Evolutionary conservation across 2,113 vertebrate genomes (phyloP), one percentile per base, ranked within the genome.

Genomic region (Garra rufa): DNA sequence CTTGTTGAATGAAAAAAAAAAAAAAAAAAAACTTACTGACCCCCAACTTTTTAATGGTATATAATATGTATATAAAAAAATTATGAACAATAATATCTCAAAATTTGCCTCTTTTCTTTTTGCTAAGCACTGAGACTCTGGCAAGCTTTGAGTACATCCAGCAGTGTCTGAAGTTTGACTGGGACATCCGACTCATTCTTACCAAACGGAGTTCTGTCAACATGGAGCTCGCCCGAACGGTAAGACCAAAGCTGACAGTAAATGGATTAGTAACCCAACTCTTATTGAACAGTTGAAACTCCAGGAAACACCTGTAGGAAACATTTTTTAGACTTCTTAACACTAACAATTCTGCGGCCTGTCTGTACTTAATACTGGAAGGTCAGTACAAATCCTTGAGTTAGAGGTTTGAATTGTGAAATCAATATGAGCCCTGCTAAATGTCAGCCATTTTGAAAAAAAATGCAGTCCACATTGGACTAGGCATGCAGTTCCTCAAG

Each of bases 131-230:
- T 50, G 95, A 98, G 19, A 94, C 96, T 0, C 90, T 99, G 89
- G 97, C 96, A 11, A 95, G 95, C 90, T 95, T 98, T 2, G 97
- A 99, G 91, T 96, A 96, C 77, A 96, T 98, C 83, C 98, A 99
- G 44, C 94, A 97, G 84, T 98, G 97, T 92, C 92, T 97, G 63
- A 99, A 99, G 86, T 99, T 98, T 17, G 97, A 98, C 86, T 91
- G 91, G 13, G 97, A 97, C 44, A 95, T 98, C 44, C 92, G 91
- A 10, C 95, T 99, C 19, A 92, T 95, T 85, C 94, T 99, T 81
- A 93, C 95, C 91, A 92, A 92, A 86, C 94, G 94, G 87, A 93
- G 90, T 1, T 89, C 89, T 0, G 91, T 95, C 73, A 93, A 90
- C 85, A 92, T 88, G 0, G 96, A 97, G 87, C 94, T 99, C 88